Percentiles rank a stretch among this genome's conserved stretches.
Evolutionary conservation across 2,888 invertebrate genomes (phyloP).

Genomic region (Drosophila paramelanica): DNA sequence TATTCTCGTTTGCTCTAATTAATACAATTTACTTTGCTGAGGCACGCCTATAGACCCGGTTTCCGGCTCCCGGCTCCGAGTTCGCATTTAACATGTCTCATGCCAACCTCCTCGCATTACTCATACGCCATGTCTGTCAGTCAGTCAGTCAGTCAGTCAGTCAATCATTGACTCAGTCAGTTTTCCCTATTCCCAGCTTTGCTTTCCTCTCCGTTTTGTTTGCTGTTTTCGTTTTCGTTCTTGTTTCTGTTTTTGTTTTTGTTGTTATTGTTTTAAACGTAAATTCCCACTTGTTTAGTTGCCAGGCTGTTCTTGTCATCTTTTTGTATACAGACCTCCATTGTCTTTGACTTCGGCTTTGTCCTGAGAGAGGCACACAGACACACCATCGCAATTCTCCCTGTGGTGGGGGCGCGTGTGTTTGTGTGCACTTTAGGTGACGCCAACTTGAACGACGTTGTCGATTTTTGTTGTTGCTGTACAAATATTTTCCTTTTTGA

Average conservation of each 20-base stretch:
- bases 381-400: neutral
- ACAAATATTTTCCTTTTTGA: conserved; percentile 78
- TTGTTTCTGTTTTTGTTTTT: conserved; percentile 63
- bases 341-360: conserved; percentile 64
- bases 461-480: conserved; percentile 46
- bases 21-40: conserved; percentile 37
- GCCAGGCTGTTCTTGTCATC: conserved; percentile 39
- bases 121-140: conserved; percentile 51
- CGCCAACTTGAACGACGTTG: conserved; percentile 46
- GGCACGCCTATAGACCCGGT: conserved; percentile 11
- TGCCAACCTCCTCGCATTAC: conserved; percentile 48
- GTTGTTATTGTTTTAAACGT: conserved; percentile 74
- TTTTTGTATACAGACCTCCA: conserved; percentile 47
- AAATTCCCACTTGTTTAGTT: conserved; percentile 78
- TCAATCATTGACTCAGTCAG: conserved; percentile 32
- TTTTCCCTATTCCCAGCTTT: conserved; percentile 32
- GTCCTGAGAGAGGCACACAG: conserved; percentile 37
- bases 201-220: conserved; percentile 21
- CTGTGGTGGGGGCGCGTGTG: conserved; percentile 13
- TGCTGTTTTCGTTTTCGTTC: conserved; percentile 38
- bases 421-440: conserved; percentile 42
- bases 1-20: conserved; percentile 63
- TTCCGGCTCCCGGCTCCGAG: conserved; percentile 3
- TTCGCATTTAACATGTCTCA: neutral
- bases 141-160: conserved; percentile 50